phyloP scores from a whole-genome alignment of 2,113 vertebrate species.

The Colossoma macropomum region DNA sequence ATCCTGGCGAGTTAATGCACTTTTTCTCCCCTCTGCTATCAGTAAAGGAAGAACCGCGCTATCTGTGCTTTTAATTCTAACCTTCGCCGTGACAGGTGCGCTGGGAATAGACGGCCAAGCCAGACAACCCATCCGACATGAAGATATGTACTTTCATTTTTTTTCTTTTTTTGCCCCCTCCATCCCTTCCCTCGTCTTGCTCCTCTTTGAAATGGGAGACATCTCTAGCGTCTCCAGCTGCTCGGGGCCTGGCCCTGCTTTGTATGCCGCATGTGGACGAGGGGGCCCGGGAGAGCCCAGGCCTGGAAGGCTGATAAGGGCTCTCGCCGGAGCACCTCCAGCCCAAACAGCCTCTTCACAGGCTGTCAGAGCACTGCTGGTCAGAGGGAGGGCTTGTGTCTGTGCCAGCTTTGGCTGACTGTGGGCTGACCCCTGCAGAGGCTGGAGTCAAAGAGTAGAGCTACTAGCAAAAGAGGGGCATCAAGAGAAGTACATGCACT shows the following conservation, averaged over 20 bases:
- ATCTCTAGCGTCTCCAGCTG: conserved; percentile 83
- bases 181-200: conserved; percentile 72
- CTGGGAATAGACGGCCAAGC: conserved; percentile 76
- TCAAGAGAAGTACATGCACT: conserved; percentile 15
- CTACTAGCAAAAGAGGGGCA: conserved; percentile 34
- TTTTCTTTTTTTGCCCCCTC: conserved; percentile 60
- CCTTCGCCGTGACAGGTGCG: conserved; percentile 80
- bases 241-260: conserved; percentile 76
- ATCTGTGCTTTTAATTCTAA: conserved; percentile 66
- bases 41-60: conserved; percentile 51
- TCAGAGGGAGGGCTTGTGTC: conserved; percentile 72
- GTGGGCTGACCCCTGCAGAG: conserved; percentile 71
- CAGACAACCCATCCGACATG: conserved; percentile 78
- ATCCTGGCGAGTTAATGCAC: conserved; percentile 51
- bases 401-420: conserved; percentile 53
- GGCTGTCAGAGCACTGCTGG: conserved; percentile 80
- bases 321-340: conserved; percentile 72
- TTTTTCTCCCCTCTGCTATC: conserved; percentile 56
- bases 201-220: conserved; percentile 80
- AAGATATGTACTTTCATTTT: conserved; percentile 78
- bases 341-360: conserved; percentile 77
- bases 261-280: conserved; percentile 71
- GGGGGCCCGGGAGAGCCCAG: conserved; percentile 59
- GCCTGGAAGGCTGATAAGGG: conserved; percentile 76
- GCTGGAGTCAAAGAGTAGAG: conserved; percentile 60